Evolutionary conservation across 1,140 invertebrate species (phyloP).

Genomic region (Saxidomus purpurata): DNA sequence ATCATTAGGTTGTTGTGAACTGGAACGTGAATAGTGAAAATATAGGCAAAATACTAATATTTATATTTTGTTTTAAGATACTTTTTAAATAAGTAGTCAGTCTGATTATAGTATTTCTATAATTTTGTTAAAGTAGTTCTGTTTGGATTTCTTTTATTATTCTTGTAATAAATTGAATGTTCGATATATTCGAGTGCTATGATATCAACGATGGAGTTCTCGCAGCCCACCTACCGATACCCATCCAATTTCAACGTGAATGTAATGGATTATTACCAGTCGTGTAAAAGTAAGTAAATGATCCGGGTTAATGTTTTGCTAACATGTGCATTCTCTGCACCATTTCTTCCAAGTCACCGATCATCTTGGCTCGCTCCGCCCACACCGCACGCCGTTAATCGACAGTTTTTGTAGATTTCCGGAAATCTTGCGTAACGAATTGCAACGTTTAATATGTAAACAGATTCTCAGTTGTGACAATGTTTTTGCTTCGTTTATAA

Average conservation of each 20-base stretch:
- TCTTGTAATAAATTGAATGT: background rate
- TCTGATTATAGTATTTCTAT: too few species aligned
- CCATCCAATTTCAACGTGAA: constrained; percentile 59
- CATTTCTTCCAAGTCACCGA: constrained; percentile 2
- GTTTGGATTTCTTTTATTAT: background rate
- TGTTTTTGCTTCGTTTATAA: too few species aligned
- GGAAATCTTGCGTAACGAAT: constrained; percentile 51
- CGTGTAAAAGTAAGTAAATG: constrained; percentile 68
- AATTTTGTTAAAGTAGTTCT: background rate
- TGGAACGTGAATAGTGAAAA: constrained; percentile 22
- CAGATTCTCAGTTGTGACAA: background rate
- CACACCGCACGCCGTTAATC: constrained; percentile 54
- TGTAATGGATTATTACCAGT: constrained; percentile 66
- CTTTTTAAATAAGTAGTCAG: too few species aligned
- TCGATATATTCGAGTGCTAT: background rate
- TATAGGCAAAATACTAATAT: background rate
- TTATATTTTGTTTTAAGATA: background rate
- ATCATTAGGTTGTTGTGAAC: constrained; percentile 47
- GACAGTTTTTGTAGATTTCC: constrained; percentile 31
- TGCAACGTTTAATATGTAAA: constrained; percentile 48
- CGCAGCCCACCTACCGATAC: constrained; percentile 43
- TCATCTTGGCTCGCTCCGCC: constrained; percentile 29
- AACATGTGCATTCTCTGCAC: constrained; percentile 53
- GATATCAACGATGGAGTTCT: constrained; percentile 54
- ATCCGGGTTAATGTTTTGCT: constrained; percentile 24